Evolutionary conservation across 2,797 vertebrate genomes (phyloP), one percentile per base, ranked within the genome.

Genomic region (Momotus momota): DNA sequence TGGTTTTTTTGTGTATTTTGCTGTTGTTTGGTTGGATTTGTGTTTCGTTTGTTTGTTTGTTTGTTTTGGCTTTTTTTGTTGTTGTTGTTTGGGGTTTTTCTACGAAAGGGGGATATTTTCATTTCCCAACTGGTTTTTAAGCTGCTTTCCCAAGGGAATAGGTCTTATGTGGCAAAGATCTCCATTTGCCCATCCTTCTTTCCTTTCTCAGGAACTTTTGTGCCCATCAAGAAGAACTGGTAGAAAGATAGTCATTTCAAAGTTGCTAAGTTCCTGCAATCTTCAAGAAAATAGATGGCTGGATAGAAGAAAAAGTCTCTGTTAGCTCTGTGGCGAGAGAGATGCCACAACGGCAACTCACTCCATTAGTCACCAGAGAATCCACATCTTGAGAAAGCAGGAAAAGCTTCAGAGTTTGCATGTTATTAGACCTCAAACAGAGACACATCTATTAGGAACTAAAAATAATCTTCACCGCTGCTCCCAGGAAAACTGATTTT

Each of bases 301-400:
- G 25, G 19, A 26, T 70, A n/a, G 86, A 84, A 84, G n/a, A 88
- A 94, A 86, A 86, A 60, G 54, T 20, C n/a, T 48, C 51, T 64
- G 61, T 90, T 74, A 71, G 72, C 46, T 11, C 75, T 93, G 86
- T 80, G 86, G 49, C 61, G 71, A 80, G 61, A 52, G 35, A 89
- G 13, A 4, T 48, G 35, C 52, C 81, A 84, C 60, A 80, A 79
- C 62, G 45, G 40, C 70, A 87, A 22, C 74, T 72, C 26, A 19
- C 26, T 62, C 35, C 45, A 6, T 84, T 82, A 90, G 78, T 82
- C 86, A 89, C 64, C 78, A 89, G 93, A 93, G 94, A 90, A 97
- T 82, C 86, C 86, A 82, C 83, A 77, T 55, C 74, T 92, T 71
- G 57, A 41, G 64, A 85, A 49, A 67, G 55, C 92, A 94, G 64